Percentiles rank a stretch among this genome's conserved stretches.
These are phyloP conservation scores for Leptinotarsa rubiginosa DNA, from an alignment of 2,888 invertebrate genomes.

Conservation along the genomic window DNA sequence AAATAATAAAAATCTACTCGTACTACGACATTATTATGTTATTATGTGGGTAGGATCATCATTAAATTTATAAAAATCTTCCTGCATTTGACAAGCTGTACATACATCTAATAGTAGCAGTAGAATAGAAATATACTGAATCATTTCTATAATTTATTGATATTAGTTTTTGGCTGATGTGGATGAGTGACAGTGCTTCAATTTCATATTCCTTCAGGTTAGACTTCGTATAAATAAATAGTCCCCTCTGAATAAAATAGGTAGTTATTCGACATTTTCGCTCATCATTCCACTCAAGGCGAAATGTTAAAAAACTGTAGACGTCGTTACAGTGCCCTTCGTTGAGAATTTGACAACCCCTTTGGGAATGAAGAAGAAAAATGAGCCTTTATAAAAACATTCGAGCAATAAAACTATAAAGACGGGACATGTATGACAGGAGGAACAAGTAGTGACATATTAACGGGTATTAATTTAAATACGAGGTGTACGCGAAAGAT, in stretches of 20 bases:
- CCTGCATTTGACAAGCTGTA: too few species aligned
- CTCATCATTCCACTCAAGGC: constrained; percentile 22
- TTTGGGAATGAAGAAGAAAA: constrained; percentile 63
- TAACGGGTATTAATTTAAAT: constrained; percentile 21
- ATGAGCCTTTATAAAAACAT: constrained; percentile 66
- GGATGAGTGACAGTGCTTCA: neutral
- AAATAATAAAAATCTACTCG: too few species aligned
- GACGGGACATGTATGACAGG: constrained; percentile 54
- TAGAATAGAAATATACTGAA: too few species aligned
- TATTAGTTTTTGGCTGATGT: too few species aligned
- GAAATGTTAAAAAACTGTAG: constrained; percentile 42
- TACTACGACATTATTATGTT: too few species aligned
- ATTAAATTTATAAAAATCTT: too few species aligned
- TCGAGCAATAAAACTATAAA: constrained; percentile 66
- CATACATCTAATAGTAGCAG: too few species aligned
- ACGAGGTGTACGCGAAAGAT: constrained; percentile 21
- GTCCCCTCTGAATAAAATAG: constrained; percentile 15
- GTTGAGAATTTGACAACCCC: constrained; percentile 62
- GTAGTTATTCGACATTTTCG: constrained; percentile 4
- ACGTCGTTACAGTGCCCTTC: constrained; percentile 42
- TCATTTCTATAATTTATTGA: too few species aligned
- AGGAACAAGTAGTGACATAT: constrained; percentile 46
- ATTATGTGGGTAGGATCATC: too few species aligned
- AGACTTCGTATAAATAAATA: constrained; percentile 6
- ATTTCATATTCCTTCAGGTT: neutral